Conservation (phyloP, 2,888 invertebrate species). For the Euplexia lucipara region DNA sequence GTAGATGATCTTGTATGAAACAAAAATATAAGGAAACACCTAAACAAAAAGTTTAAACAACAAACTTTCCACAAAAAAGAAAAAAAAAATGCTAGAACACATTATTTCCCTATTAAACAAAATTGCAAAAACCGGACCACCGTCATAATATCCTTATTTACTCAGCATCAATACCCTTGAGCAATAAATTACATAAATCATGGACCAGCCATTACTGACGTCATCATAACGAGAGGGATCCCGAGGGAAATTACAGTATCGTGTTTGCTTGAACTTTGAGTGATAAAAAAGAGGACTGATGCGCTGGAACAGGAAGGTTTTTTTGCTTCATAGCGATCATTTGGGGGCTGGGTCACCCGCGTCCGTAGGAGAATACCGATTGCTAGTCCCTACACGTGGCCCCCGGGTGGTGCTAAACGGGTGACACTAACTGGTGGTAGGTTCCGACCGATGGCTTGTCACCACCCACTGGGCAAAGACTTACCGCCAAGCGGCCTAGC, state of each 20-base stretch:
- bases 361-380: no score
- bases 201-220: constrained; percentile 55
- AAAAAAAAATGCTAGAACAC: not conserved
- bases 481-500: no score
- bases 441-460: no score
- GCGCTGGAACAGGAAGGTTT: not conserved
- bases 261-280: constrained; percentile 59
- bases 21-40: no score
- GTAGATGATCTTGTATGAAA: no score
- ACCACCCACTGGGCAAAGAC: no score
- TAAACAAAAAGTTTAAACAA: not conserved
- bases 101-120: not conserved
- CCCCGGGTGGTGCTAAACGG: no score
- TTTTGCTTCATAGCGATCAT: constrained; percentile 9
- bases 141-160: constrained; percentile 29
- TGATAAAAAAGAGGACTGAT: constrained; percentile 57
- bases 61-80: not conserved
- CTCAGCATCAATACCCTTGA: constrained; percentile 38
- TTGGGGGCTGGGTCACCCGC: no score
- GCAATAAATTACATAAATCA: constrained; percentile 62
- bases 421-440: no score
- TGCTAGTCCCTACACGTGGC: no score
- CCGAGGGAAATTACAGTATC: constrained; percentile 65
- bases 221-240: constrained; percentile 58
- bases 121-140: not conserved